Evolutionary conservation across 53 echinoderm and acorn worm genomes (phyloP).

Genomic region (Crossaster papposus): DNA sequence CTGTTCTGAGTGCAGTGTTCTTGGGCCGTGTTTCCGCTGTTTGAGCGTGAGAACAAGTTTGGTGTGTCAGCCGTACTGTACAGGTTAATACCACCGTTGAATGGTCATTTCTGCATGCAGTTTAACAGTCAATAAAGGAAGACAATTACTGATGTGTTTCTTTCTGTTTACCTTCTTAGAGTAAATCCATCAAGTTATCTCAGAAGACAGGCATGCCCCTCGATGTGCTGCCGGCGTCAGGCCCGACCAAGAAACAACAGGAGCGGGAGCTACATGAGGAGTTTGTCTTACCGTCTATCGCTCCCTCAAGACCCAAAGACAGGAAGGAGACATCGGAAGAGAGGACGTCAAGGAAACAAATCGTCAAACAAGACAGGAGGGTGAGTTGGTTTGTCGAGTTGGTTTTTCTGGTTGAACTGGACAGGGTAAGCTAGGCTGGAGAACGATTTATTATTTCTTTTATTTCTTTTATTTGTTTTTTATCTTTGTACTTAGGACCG

Average conservation of each 20-base stretch:
- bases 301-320: conserved; percentile 66
- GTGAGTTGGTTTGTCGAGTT: conserved; percentile 50
- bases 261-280: conserved; percentile 81
- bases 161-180: conserved; percentile 22
- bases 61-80: too few relatives aligned
- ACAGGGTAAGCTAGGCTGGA: too few relatives aligned
- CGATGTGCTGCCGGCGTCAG: conserved; percentile 72
- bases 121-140: background rate
- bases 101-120: too few relatives aligned
- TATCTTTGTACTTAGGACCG: conserved; percentile 63
- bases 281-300: conserved; percentile 47
- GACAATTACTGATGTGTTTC: background rate
- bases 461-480: background rate
- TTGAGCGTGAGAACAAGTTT: too few relatives aligned
- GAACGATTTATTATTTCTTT: background rate
- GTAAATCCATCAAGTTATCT: conserved; percentile 75
- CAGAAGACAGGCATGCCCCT: conserved; percentile 94
- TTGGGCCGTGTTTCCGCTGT: too few relatives aligned
- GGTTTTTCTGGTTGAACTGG: background rate
- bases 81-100: too few relatives aligned
- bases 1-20: too few relatives aligned
- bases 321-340: conserved; percentile 86
- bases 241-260: conserved; percentile 77
- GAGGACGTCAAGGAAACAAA: conserved; percentile 74
- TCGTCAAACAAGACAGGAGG: conserved; percentile 78